Percentiles rank a stretch among this genome's conserved stretches.
These are phyloP conservation scores for Dolichopus griseipennis DNA, from an alignment of 2,888 invertebrate genomes.

Conservation along the genomic window DNA sequence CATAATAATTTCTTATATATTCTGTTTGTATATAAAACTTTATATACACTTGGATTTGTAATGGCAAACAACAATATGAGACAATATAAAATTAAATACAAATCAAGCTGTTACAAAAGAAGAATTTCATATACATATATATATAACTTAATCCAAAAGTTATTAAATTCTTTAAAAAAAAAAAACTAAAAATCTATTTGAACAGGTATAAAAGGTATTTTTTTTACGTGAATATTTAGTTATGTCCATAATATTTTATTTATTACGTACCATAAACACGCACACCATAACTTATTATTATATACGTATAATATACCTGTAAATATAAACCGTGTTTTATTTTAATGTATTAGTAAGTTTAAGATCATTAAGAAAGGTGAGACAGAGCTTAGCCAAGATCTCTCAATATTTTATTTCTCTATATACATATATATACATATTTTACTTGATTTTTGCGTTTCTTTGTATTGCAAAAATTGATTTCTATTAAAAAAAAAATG, in stretches of 20 bases:
- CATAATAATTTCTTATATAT: too few species aligned
- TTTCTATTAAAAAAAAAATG: too few species aligned
- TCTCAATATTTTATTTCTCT: background rate
- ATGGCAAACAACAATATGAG: background rate
- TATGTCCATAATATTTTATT: too few species aligned
- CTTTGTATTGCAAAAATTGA: background rate
- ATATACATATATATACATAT: background rate
- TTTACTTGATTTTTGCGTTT: background rate
- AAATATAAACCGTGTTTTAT: background rate
- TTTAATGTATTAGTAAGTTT: background rate
- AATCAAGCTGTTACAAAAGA: background rate
- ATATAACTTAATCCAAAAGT: background rate
- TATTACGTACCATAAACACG: background rate
- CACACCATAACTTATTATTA: background rate
- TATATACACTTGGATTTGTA: too few species aligned
- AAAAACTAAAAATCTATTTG: background rate
- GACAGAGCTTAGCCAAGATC: background rate
- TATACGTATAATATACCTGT: too few species aligned
- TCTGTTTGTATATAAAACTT: too few species aligned
- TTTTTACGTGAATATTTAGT: background rate
- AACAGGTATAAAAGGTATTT: background rate
- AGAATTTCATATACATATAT: background rate
- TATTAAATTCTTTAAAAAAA: background rate
- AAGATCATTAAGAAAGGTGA: too few species aligned
- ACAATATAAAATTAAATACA: too few species aligned